phyloP scores from a whole-genome alignment of 2,113 vertebrate species.

The Elephas maximus region DNA sequence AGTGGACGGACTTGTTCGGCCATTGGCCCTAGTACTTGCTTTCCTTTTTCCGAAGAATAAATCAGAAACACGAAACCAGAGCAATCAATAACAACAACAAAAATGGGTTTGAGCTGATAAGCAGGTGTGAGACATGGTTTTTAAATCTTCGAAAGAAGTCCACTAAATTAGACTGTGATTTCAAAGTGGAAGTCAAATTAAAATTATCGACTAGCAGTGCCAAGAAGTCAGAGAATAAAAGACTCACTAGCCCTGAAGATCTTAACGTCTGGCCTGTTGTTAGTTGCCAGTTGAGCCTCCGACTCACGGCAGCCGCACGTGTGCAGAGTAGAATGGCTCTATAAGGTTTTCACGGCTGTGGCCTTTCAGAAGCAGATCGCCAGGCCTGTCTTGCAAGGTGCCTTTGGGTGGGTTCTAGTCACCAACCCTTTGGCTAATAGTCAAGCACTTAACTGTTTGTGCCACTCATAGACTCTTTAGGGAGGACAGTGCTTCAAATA shows the following conservation, averaged over 20 bases:
- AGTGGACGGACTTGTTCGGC: slow-evolving; percentile 76
- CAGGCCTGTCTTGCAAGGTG: not conserved
- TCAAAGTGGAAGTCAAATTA: not conserved
- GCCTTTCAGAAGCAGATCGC: not conserved
- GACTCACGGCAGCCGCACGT: not conserved
- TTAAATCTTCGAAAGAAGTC: not conserved
- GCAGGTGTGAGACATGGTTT: not conserved
- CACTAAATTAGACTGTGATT: not conserved
- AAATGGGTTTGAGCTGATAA: not conserved
- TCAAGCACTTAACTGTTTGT: not conserved
- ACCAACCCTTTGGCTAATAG: not conserved
- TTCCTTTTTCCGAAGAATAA: slow-evolving; percentile 43
- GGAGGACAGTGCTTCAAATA: not conserved
- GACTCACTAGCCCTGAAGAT: not conserved
- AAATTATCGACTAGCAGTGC: not conserved
- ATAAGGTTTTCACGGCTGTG: not conserved
- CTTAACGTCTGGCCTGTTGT: not conserved
- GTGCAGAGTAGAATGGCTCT: not conserved
- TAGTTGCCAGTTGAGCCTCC: not conserved
- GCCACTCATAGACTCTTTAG: not conserved
- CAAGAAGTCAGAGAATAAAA: slow-evolving; percentile 20
- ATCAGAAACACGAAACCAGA: slow-evolving; percentile 51
- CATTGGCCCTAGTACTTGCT: slow-evolving; percentile 37
- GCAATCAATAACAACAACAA: not conserved
- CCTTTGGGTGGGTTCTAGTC: not conserved